Evolutionary conservation across 2,113 vertebrate species (phyloP).

Genomic region (Addax nasomaculatus): DNA sequence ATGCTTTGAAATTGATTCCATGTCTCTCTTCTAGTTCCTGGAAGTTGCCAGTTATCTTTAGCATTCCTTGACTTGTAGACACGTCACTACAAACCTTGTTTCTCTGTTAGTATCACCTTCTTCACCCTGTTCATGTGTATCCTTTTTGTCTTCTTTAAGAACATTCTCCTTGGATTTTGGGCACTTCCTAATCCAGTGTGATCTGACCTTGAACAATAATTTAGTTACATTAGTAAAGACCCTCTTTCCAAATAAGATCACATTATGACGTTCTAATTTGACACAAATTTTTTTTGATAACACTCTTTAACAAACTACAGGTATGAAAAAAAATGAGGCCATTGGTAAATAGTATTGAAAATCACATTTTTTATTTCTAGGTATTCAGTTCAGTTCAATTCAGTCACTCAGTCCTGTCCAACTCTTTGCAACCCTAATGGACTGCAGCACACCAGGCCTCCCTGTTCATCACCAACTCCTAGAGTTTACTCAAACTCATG

Average conservation of each 20-base stretch:
- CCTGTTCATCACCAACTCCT: not conserved
- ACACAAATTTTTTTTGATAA: not conserved
- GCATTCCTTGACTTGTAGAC: not conserved
- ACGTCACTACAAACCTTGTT: rapidly evolving
- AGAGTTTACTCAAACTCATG: not conserved
- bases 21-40: not conserved
- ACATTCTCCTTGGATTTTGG: not conserved
- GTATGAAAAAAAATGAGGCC: not conserved
- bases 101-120: not conserved
- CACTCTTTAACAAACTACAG: not conserved
- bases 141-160: not conserved
- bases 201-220: not conserved
- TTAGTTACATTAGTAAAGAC: not conserved
- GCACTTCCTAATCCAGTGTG: not conserved
- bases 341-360: not conserved
- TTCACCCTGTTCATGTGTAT: not conserved
- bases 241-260: not conserved
- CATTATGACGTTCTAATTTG: not conserved
- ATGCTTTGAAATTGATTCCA: not conserved
- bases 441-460: not conserved
- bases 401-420: not conserved
- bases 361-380: not conserved
- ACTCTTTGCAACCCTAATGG: not conserved
- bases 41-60: not conserved
- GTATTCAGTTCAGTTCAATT: not conserved